Percentiles rank a stretch among this genome's conserved stretches.
Conservation (phyloP, 35 echinoderm and acorn worm genomes). For the Stichopus chloronotus region DNA sequence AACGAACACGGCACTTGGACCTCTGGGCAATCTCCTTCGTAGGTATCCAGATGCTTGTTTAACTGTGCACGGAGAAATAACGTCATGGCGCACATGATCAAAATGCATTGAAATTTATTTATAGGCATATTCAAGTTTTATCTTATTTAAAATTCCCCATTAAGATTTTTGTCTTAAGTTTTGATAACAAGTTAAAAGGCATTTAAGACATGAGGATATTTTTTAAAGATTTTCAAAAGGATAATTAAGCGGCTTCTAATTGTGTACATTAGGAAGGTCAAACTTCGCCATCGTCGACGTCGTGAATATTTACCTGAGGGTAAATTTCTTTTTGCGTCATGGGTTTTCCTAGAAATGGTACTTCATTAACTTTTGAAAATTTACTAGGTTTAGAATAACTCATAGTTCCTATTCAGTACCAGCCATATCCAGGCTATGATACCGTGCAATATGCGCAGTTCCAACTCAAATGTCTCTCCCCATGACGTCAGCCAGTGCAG, state of each 20-base stretch:
- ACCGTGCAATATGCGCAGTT: no score
- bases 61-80: slow-evolving; percentile 58
- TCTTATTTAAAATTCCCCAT: not conserved
- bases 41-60: slow-evolving; percentile 64
- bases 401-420: no score
- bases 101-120: not conserved
- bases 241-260: not conserved
- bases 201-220: not conserved
- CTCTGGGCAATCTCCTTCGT: slow-evolving; percentile 85
- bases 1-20: slow-evolving; percentile 74
- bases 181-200: not conserved
- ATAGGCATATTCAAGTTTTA: not conserved
- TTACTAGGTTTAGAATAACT: no score
- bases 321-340: no score
- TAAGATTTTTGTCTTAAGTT: not conserved
- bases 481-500: no score
- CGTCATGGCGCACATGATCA: not conserved
- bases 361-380: no score
- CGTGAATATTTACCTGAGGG: no score
- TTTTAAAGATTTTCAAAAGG: not conserved
- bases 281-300: no score
- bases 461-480: no score
- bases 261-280: no score
- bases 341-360: no score
- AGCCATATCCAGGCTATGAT: no score